Percentiles rank a stretch among this genome's conserved stretches.
These are phyloP conservation scores for Synanthedon tipuliformis DNA, from an alignment of 2,888 invertebrate species.

Conservation along the genomic window DNA sequence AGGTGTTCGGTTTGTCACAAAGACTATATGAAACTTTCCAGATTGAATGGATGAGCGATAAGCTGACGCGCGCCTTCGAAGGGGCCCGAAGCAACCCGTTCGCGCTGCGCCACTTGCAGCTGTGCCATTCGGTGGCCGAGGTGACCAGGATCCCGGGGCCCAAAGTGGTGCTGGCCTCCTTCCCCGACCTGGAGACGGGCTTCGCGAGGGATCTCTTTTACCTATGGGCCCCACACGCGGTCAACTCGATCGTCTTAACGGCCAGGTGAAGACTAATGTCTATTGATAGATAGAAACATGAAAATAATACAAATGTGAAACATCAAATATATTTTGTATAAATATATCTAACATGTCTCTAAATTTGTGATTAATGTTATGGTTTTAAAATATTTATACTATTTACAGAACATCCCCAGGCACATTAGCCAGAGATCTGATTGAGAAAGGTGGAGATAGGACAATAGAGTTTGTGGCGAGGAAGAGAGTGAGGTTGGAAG, in stretches of 20 bases:
- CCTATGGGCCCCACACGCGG: slow-evolving; percentile 91
- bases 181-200: slow-evolving; percentile 94
- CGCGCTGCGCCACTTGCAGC: slow-evolving; percentile 91
- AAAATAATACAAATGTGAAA: no score
- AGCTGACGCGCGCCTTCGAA: slow-evolving; percentile 92
- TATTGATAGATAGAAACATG: no score
- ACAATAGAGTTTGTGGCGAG: slow-evolving; percentile 78
- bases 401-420: slow-evolving; percentile 79
- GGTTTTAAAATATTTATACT: background rate
- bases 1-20: no score
- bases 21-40: slow-evolving; percentile 24
- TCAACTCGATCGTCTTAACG: slow-evolving; percentile 95
- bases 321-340: no score
- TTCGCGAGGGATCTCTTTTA: slow-evolving; percentile 95
- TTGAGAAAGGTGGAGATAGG: slow-evolving; percentile 81
- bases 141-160: slow-evolving; percentile 77
- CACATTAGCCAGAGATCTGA: slow-evolving; percentile 81
- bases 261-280: slow-evolving; percentile 73
- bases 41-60: slow-evolving; percentile 99
- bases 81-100: slow-evolving; percentile 95
- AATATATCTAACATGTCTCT: no score
- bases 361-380: background rate
- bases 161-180: slow-evolving; percentile 94
- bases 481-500: slow-evolving; percentile 79
- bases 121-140: slow-evolving; percentile 93